Evolutionary conservation across 1,140 invertebrate species (phyloP).

Genomic region (Drosophila melanogaster): DNA sequence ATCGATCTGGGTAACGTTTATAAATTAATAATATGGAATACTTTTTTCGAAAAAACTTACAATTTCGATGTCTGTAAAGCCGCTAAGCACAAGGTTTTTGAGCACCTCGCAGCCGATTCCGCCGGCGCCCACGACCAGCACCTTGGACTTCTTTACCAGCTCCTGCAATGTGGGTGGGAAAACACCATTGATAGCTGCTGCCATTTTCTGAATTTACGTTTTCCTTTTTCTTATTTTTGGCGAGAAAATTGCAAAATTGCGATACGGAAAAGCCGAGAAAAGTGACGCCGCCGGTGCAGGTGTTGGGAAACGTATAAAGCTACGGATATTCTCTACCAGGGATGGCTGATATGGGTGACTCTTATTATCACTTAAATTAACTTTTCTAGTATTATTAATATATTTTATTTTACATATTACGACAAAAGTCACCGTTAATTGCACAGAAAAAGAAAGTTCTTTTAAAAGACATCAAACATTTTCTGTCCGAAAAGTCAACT

Average conservation of each 20-base stretch:
- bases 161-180: constrained; percentile 87
- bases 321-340: neutral
- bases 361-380: neutral
- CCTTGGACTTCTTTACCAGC: constrained; percentile 86
- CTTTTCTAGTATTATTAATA: no score
- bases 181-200: constrained; percentile 87
- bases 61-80: constrained; percentile 97
- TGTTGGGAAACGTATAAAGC: constrained; percentile 1
- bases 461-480: neutral
- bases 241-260: neutral
- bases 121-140: constrained; percentile 98
- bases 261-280: constrained; percentile 38
- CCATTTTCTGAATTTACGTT: constrained; percentile 85
- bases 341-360: neutral
- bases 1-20: constrained; percentile 93
- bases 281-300: constrained; percentile 54
- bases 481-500: neutral
- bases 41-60: constrained; percentile 87
- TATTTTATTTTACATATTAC: no score
- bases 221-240: constrained; percentile 3
- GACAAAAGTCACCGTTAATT: no score
- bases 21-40: constrained; percentile 5
- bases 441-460: neutral
- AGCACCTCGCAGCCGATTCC: constrained; percentile 99
- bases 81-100: constrained; percentile 98